Evolutionary conservation across 35 echinoderm and acorn worm genomes (phyloP).

Genomic region (Nesometra sesokonis): DNA sequence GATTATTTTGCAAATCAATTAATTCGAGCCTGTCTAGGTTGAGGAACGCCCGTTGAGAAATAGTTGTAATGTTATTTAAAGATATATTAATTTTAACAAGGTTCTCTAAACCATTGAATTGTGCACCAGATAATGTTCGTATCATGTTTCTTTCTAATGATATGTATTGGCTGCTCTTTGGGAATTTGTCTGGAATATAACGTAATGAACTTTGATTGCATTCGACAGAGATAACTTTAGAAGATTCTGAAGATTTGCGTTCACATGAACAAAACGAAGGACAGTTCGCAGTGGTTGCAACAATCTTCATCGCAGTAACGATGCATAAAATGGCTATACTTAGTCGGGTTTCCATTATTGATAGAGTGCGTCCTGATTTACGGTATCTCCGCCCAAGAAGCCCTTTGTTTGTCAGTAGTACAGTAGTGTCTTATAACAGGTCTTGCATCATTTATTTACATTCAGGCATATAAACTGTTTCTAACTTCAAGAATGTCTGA

Average conservation of each 20-base stretch:
- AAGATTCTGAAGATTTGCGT: background rate
- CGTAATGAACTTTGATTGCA: background rate
- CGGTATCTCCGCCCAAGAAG: no score
- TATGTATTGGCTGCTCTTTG: background rate
- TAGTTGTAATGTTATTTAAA: background rate
- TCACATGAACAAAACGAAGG: background rate
- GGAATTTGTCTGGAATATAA: background rate
- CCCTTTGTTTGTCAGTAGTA: no score
- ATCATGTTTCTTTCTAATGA: background rate
- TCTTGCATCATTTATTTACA: no score
- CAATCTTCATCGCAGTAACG: background rate
- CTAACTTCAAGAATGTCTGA: no score
- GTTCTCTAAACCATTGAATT: background rate
- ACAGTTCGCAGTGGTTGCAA: background rate
- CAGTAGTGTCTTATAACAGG: no score
- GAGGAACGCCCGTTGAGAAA: background rate
- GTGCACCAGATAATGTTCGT: background rate
- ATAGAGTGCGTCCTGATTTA: background rate
- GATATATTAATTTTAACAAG: background rate
- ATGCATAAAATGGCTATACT: background rate
- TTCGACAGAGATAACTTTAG: background rate
- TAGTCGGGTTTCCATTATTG: background rate
- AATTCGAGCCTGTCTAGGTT: background rate
- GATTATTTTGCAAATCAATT: background rate
- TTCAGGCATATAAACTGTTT: no score